Percentiles rank a stretch among this genome's conserved stretches.
phyloP scores from a whole-genome alignment of 2,888 invertebrate genomes.

The Agrotis ipsilon region DNA sequence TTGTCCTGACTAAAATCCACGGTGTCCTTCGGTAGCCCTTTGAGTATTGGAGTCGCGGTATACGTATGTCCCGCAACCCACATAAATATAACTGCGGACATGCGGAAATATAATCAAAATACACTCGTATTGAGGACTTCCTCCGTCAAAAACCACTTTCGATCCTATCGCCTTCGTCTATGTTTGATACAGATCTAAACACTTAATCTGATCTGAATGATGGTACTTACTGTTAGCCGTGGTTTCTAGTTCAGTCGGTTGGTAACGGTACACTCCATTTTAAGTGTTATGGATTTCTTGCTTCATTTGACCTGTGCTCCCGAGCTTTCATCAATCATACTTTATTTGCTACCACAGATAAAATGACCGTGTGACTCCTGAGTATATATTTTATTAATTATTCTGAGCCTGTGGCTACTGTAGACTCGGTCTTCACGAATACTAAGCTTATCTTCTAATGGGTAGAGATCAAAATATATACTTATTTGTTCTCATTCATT shows the following conservation, averaged over 20 bases:
- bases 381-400: neutral
- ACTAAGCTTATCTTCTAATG: neutral
- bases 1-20: no score
- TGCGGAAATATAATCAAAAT: slow-evolving; percentile 17
- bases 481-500: neutral
- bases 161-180: slow-evolving; percentile 43
- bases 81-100: neutral
- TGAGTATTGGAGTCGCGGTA: no score
- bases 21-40: no score
- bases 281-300: slow-evolving; percentile 38
- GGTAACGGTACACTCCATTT: slow-evolving; percentile 49
- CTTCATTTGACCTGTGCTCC: slow-evolving; percentile 27
- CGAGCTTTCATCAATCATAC: slow-evolving; percentile 38
- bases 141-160: slow-evolving; percentile 34
- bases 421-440: no score
- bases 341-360: slow-evolving; percentile 19
- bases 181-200: slow-evolving; percentile 43
- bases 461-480: neutral
- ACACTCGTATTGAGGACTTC: neutral
- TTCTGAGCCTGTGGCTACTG: neutral
- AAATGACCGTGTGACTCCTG: neutral
- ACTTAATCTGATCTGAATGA: slow-evolving; percentile 51
- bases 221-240: slow-evolving; percentile 45
- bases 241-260: slow-evolving; percentile 53
- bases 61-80: no score